These are phyloP conservation scores for Greenwoodochromis staneri DNA, from an alignment of 2,113 vertebrate genomes.

Conservation along the genomic window DNA sequence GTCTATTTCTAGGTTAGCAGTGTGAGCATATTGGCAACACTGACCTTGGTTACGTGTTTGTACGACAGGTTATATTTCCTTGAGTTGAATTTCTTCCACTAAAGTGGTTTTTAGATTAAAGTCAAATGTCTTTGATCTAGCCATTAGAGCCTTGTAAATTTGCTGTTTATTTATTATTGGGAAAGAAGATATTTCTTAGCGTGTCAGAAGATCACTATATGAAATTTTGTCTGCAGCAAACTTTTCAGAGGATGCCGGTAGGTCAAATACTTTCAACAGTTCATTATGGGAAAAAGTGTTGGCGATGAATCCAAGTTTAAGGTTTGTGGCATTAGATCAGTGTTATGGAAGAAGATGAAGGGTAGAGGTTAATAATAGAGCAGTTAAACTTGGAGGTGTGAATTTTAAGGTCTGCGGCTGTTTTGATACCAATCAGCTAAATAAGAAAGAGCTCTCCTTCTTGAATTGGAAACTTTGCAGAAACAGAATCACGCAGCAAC, in stretches of 20 bases:
- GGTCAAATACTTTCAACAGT: neutral
- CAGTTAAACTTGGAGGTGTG: neutral
- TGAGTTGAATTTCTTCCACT: neutral
- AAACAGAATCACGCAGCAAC: neutral
- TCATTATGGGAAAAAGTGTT: neutral
- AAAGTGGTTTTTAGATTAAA: neutral
- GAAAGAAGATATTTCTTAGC: neutral
- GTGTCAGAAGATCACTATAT: neutral
- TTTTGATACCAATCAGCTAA: neutral
- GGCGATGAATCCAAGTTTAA: neutral
- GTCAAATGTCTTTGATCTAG: neutral
- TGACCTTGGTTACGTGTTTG: neutral
- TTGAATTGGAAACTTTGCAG: neutral
- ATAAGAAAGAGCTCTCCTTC: neutral
- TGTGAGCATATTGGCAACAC: neutral
- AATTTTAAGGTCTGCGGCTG: neutral
- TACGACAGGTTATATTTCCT: neutral
- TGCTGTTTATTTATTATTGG: neutral
- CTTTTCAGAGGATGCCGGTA: neutral
- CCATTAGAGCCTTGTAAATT: neutral
- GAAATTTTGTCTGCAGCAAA: neutral
- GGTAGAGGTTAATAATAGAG: neutral
- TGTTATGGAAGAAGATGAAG: neutral
- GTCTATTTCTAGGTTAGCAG: neutral
- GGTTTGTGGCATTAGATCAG: neutral